Conservation (phyloP, 92 coral and sea anemone genomes). For the Phenganax stokvisi region DNA sequence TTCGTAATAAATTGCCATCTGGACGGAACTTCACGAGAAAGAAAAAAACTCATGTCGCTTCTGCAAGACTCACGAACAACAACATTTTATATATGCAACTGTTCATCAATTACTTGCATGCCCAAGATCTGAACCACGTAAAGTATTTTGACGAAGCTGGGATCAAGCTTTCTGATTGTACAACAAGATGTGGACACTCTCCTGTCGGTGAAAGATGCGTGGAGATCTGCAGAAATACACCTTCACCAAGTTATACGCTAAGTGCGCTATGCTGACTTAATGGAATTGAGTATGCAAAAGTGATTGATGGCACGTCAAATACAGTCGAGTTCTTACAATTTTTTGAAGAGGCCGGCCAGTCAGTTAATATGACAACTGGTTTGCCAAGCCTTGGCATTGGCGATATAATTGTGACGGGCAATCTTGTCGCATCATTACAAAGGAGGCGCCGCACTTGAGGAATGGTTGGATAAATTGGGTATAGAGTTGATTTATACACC, state of each 20-base stretch:
- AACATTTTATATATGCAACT: slow-evolving; percentile 52
- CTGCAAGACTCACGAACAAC: slow-evolving; percentile 34
- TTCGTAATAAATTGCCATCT: slow-evolving; percentile 38
- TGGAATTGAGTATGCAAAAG: slow-evolving; percentile 40
- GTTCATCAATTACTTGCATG: slow-evolving; percentile 45
- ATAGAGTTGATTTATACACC: slow-evolving; percentile 50
- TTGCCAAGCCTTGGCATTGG: slow-evolving; percentile 19
- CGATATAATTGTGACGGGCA: slow-evolving; percentile 22
- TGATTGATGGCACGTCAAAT: slow-evolving; percentile 44
- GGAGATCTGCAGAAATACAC: slow-evolving; percentile 37
- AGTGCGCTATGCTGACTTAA: slow-evolving; percentile 37
- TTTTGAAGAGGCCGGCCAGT: slow-evolving; percentile 27
- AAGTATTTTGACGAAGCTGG: slow-evolving; percentile 57
- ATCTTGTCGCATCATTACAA: slow-evolving; percentile 25
- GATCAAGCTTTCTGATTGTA: slow-evolving; percentile 44
- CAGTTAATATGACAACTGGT: slow-evolving; percentile 17
- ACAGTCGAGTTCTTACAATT: slow-evolving; percentile 39
- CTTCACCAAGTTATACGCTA: slow-evolving; percentile 37
- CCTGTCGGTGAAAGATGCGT: slow-evolving; percentile 47
- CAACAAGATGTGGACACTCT: slow-evolving; percentile 37
- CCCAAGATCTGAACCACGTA: slow-evolving; percentile 41
- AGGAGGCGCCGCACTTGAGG: slow-evolving; percentile 30
- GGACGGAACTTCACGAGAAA: slow-evolving; percentile 44
- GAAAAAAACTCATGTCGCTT: slow-evolving; percentile 45
- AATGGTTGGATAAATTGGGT: slow-evolving; percentile 24